Conservation (phyloP, 2,113 vertebrate genomes). For the Procavia capensis region DNA sequence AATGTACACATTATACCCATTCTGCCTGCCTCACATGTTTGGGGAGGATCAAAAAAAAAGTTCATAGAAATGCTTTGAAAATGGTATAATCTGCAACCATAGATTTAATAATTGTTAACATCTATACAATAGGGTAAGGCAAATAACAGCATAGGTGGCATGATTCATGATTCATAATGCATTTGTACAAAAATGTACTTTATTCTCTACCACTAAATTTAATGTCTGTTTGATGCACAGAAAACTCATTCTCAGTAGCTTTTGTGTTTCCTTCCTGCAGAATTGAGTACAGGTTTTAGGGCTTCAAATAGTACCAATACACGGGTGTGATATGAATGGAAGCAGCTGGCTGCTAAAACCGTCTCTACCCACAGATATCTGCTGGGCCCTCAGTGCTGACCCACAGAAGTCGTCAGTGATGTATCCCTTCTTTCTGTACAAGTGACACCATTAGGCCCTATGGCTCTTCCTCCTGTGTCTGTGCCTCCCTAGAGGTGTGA, state of each 20-base stretch:
- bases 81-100: neutral
- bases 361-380: neutral
- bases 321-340: neutral
- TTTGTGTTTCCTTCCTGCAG: neutral
- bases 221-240: neutral
- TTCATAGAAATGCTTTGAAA: constrained; percentile 4
- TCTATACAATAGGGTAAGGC: neutral
- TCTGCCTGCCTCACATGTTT: neutral
- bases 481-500: neutral
- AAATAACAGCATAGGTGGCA: neutral
- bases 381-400: neutral
- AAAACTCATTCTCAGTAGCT: neutral
- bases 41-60: neutral
- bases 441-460: neutral
- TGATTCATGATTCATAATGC: neutral
- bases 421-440: neutral
- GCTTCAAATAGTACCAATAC: neutral
- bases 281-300: neutral
- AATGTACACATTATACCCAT: neutral
- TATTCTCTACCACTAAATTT: neutral
- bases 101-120: neutral
- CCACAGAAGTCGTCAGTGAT: neutral
- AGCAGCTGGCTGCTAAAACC: neutral
- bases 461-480: neutral
- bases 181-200: neutral